Evolutionary conservation across 92 coral and sea anemone genomes (phyloP), one percentile per base, ranked within the genome.

Genomic region (Micromussa lordhowensis): DNA sequence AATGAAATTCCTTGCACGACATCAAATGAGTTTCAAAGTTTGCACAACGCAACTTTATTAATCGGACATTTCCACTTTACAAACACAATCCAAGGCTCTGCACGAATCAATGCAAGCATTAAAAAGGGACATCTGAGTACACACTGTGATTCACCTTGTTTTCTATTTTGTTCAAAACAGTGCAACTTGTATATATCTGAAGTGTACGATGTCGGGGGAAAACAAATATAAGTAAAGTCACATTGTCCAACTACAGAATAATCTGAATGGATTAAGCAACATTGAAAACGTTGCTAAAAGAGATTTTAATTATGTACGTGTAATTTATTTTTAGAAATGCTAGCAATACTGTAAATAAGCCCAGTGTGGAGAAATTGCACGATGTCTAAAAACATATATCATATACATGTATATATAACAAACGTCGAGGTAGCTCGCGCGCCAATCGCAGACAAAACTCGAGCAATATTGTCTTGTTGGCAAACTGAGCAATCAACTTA

Each of bases 111-210:
- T 71, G 80, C 36, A 44, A 74, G 80, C 87, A 31, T 84, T 54
- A 84, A 84, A 44, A 83, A 84, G 80, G 88, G 81, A 74, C 89
- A 78, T 36, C 82, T 86, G 89, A 77, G 89, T 66, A 86, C 83
- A 86, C 66, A 86, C 9, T 44, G 77, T 28, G 76, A 53, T 48
- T 77, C 82, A n/a, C 54, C 51, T 31, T 48, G 51, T 77, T 86
- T 77, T 0, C 83, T 51, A 77, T 86, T 64, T 38, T 77, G 76
- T 78, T 86, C 77, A 86, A 63, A 34, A 66, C 54, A 78, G 75
- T 22, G 66, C 77, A 61, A 40, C 53, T 61, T 77, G 66, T 51
- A 76, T 86, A 53, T 54, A 34, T 16, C 34, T 38, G 18, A 73
- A 57, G 81, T 55, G 72, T 18, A 29, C 30, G 26, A 21, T 73